Conservation (phyloP, 2,113 vertebrate genomes). For the Etia nguti region DNA sequence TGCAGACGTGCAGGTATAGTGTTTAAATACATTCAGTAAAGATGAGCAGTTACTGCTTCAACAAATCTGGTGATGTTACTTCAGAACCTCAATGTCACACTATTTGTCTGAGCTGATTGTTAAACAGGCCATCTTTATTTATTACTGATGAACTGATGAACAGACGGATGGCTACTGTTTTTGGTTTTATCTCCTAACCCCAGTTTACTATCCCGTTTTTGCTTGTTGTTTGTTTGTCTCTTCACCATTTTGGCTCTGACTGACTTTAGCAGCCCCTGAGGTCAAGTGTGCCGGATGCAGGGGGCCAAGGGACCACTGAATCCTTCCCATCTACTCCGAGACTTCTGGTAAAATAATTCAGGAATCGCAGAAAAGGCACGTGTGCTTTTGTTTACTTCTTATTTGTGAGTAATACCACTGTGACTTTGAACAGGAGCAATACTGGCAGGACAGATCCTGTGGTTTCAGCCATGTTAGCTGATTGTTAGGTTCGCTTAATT, state of each 20-base stretch:
- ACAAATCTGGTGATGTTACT: neutral
- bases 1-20: neutral
- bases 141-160: neutral
- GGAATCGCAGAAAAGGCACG: neutral
- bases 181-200: neutral
- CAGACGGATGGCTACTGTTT: neutral
- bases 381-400: neutral
- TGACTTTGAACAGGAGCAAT: neutral
- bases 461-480: fast-evolving
- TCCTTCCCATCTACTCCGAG: neutral
- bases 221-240: neutral
- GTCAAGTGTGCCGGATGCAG: neutral
- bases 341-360: neutral
- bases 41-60: neutral
- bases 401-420: neutral
- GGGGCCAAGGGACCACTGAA: neutral
- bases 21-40: neutral
- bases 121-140: neutral
- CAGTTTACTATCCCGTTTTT: neutral
- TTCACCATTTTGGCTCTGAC: neutral
- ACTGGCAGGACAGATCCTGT: too few species aligned
- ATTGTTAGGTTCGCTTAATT: neutral
- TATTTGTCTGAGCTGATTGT: neutral
- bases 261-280: neutral
- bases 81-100: neutral